Base-by-base conservation (phyloP, 2,113 vertebrate genomes). In the Spermophilus dauricus region DNA sequence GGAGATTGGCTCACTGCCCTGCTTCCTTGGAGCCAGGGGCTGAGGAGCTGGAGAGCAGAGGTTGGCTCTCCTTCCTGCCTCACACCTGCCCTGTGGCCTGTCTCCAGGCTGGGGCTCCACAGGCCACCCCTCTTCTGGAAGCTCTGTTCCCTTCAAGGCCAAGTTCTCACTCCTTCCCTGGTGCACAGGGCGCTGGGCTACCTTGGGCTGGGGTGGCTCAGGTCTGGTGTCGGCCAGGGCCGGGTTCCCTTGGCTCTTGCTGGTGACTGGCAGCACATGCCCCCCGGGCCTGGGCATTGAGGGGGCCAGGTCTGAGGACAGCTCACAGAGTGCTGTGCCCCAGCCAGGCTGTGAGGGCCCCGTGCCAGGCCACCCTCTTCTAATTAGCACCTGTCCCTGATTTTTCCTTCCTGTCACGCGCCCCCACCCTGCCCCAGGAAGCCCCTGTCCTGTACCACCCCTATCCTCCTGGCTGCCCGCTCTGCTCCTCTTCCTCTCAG, bases 101-200 rank as follows among this genome's bases (percentile, higher is more conserved):
- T 0, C 28, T 8, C 92, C 37, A 24, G 24, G 1, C 73, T 0
- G 14, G 61, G n/a, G 28, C 2, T n/a, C 30, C 22, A 10, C 26
- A 37, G 48, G 16, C 17, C 6, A 2, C 26, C 48, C 48, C 9
- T 1, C 32, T n/a, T 14, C 32, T 51, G 58, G 45, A 61, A 24
- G 67, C 0, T 5, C 32, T 3, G 45, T 26, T 5, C 56, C 32
- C 5, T 24, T 65, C 32, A 2, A 7, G 4, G n/a, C 61, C 5
- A 0, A 34, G 37, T 63, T 72, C 75, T 89, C 42, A 1, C 42
- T 37, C 39, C 1, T 2, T 8, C 12, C n/a, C 1, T 0, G 0
- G 18, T 0, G 2, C 0, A 2, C 0, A 13, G 80, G 34, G 5
- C 16, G 34, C 28, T 58, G 30, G 61, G 0, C 1, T 2, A 28